Evolutionary conservation across 2,888 invertebrate genomes (phyloP).

Genomic region (Lithophane semibrunnea): DNA sequence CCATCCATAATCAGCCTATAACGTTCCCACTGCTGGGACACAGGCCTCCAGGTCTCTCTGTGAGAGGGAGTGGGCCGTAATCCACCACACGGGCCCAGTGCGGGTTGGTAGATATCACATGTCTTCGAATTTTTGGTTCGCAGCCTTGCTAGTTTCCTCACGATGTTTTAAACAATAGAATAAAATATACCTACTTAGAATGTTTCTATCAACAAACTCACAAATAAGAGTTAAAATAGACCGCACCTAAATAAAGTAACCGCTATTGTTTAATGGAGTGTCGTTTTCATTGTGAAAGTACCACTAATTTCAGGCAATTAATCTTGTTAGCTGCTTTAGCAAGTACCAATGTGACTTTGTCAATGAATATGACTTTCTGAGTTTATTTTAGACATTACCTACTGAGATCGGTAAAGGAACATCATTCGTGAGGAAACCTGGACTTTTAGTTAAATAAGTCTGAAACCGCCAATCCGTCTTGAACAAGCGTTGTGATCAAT

Average conservation of each 20-base stretch:
- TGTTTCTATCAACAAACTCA: conserved; percentile 54
- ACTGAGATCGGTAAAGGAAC: not conserved
- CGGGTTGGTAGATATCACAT: no score
- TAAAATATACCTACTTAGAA: no score
- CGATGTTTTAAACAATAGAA: no score
- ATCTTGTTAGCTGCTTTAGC: conserved; percentile 50
- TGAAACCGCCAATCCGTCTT: not conserved
- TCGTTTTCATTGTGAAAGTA: conserved; percentile 63
- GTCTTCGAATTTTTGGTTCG: no score
- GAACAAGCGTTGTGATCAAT: not conserved
- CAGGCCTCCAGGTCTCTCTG: no score
- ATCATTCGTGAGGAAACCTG: not conserved
- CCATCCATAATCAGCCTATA: no score
- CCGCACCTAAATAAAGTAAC: conserved; percentile 51
- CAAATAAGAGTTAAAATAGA: conserved; percentile 60
- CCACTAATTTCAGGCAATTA: conserved; percentile 67
- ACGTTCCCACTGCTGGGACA: no score
- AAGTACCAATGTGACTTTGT: not conserved
- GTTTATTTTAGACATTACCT: not conserved
- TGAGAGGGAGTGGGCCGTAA: no score
- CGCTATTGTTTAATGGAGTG: conserved; percentile 59
- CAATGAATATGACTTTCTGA: not conserved
- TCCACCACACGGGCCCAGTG: no score
- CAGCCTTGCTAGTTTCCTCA: no score
- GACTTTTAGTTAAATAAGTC: not conserved